Evolutionary conservation across 1,140 invertebrate genomes (phyloP).

Genomic region (Eulimnadia texana): DNA sequence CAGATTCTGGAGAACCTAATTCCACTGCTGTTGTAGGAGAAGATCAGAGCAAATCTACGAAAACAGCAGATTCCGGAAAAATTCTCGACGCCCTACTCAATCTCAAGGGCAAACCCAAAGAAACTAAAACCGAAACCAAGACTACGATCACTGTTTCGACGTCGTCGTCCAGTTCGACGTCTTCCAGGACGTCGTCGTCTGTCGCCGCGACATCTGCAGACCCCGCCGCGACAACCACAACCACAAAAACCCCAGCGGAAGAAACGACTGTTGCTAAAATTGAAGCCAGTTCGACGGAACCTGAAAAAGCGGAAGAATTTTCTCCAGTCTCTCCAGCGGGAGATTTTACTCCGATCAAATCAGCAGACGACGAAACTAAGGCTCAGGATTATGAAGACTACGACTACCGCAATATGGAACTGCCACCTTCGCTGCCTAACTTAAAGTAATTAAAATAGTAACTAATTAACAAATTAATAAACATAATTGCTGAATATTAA

Average conservation of each 20-base stretch:
- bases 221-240: conserved; percentile 16
- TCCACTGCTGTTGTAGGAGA: neutral
- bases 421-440: conserved; percentile 58
- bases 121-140: neutral
- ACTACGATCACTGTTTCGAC: conserved; percentile 1
- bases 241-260: conserved; percentile 23
- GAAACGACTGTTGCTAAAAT: too few species aligned
- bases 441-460: conserved; percentile 34
- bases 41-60: neutral
- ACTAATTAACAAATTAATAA: too few species aligned
- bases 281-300: too few species aligned
- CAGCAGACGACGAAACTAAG: neutral
- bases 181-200: neutral
- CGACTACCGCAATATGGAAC: conserved; percentile 47
- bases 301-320: too few species aligned
- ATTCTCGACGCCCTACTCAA: neutral
- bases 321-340: too few species aligned
- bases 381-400: conserved; percentile 34
- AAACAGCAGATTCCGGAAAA: neutral
- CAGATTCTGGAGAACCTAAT: too few species aligned
- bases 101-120: neutral
- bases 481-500: too few species aligned
- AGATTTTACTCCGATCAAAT: neutral
- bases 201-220: conserved; percentile 17
- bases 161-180: neutral